A percentile compares a stretch with the other conserved stretches of the same genome.
Conservation (phyloP, 1,140 invertebrate genomes). For the Oedothorax gibbosus region DNA sequence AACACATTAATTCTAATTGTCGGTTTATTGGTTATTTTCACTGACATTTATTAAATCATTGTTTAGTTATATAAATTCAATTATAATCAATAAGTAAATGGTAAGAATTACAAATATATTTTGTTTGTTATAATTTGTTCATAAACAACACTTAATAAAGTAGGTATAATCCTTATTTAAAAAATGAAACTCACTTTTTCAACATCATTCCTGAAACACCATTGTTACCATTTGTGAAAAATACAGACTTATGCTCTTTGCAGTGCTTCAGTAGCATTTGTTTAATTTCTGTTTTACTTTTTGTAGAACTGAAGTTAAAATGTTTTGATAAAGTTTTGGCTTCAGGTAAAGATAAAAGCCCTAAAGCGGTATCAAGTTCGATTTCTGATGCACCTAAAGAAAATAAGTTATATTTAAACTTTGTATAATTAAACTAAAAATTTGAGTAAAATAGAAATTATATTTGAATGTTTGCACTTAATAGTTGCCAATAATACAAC, state of each 20-base stretch:
- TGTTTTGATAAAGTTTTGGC: slow-evolving; percentile 66
- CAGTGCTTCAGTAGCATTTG: slow-evolving; percentile 66
- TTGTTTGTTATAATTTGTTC: too few species aligned
- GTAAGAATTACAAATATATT: too few species aligned
- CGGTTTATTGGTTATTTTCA: too few species aligned
- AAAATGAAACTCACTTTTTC: slow-evolving; percentile 43
- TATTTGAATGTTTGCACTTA: background rate
- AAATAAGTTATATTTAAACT: slow-evolving; percentile 39
- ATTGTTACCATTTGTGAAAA: slow-evolving; percentile 63
- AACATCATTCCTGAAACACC: slow-evolving; percentile 56
- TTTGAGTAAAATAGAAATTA: background rate
- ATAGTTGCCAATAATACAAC: background rate
- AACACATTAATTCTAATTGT: too few species aligned
- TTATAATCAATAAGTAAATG: too few species aligned
- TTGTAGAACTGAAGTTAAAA: slow-evolving; percentile 64
- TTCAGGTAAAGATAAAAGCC: slow-evolving; percentile 66
- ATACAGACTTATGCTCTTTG: slow-evolving; percentile 65
- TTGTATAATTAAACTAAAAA: background rate
- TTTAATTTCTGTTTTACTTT: slow-evolving; percentile 65
- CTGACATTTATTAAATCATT: too few species aligned
- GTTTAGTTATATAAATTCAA: too few species aligned
- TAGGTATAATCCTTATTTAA: background rate
- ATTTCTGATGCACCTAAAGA: slow-evolving; percentile 65
- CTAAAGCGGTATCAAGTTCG: slow-evolving; percentile 65
- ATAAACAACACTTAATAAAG: too few species aligned